These are phyloP conservation scores for Calameuta pallipes DNA, from an alignment of 2,888 invertebrate species.

Conservation along the genomic window DNA sequence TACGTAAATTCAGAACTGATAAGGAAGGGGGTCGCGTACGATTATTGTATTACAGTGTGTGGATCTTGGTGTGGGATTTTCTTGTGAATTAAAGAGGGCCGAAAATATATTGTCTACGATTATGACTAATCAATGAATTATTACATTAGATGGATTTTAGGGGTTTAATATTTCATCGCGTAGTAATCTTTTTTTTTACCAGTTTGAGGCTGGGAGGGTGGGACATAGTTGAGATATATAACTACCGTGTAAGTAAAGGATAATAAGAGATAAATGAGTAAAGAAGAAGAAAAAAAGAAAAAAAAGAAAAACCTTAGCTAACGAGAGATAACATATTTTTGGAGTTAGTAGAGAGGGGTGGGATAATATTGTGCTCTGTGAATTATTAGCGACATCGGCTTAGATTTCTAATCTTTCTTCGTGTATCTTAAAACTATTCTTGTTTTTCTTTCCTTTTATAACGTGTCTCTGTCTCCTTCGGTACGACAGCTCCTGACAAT, in stretches of 20 bases:
- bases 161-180: constrained; percentile 41
- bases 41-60: not conserved
- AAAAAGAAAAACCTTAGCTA: not conserved
- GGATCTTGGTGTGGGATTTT: not conserved
- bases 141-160: constrained; percentile 23
- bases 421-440: not conserved
- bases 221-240: not conserved
- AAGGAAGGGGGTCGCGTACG: not conserved
- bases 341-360: constrained; percentile 48
- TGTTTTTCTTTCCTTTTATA: not conserved
- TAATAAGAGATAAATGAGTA: constrained; percentile 4
- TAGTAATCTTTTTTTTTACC: constrained; percentile 17
- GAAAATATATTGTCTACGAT: constrained; percentile 4
- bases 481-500: not conserved
- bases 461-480: not conserved
- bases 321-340: constrained; percentile 58
- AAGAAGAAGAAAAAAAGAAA: constrained; percentile 19
- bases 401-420: constrained; percentile 36
- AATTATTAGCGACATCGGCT: constrained; percentile 29
- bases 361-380: constrained; percentile 5
- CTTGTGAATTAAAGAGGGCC: not conserved
- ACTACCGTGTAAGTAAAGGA: constrained; percentile 2
- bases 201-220: not conserved
- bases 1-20: not conserved
- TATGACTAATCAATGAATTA: constrained; percentile 16